Evolutionary conservation across 2,888 invertebrate species (phyloP).

Genomic region (Drosophila nr. fundita): DNA sequence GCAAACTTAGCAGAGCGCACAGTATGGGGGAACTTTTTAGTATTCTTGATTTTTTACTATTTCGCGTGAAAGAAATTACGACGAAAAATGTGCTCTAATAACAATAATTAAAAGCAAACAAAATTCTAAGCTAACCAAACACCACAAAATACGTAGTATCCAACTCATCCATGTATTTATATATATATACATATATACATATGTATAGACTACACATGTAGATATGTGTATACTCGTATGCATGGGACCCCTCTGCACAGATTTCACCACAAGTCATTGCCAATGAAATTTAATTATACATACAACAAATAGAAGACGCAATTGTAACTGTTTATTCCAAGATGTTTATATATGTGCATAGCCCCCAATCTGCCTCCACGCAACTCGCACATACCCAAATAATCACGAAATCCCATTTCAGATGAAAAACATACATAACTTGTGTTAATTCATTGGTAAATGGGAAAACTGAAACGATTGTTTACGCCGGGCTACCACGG

Average conservation of each 20-base stretch:
- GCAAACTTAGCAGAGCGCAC: slow-evolving; percentile 9
- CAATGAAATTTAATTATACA: slow-evolving; percentile 68
- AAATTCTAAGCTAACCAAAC: slow-evolving; percentile 52
- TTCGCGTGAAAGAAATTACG: slow-evolving; percentile 77
- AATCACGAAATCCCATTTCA: slow-evolving; percentile 47
- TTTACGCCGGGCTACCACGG: slow-evolving; percentile 22
- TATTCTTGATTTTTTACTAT: slow-evolving; percentile 72
- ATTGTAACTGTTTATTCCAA: slow-evolving; percentile 61
- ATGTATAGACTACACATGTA: neutral
- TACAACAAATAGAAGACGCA: slow-evolving; percentile 60
- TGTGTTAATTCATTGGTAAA: slow-evolving; percentile 49
- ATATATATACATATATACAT: neutral
- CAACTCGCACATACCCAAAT: slow-evolving; percentile 19
- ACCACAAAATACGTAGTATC: slow-evolving; percentile 15
- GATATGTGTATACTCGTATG: slow-evolving; percentile 1
- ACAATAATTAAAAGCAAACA: slow-evolving; percentile 77
- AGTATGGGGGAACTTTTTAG: slow-evolving; percentile 58
- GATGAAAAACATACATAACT: slow-evolving; percentile 56
- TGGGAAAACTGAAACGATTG: slow-evolving; percentile 29
- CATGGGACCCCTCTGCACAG: slow-evolving; percentile 23
- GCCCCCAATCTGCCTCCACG: neutral
- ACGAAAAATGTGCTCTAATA: slow-evolving; percentile 78
- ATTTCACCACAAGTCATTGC: slow-evolving; percentile 65
- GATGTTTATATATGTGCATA: slow-evolving; percentile 63
- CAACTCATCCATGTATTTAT: neutral